phyloP scores from a whole-genome alignment of 2,888 invertebrate genomes.

The Lordiphosa andalusiaca region DNA sequence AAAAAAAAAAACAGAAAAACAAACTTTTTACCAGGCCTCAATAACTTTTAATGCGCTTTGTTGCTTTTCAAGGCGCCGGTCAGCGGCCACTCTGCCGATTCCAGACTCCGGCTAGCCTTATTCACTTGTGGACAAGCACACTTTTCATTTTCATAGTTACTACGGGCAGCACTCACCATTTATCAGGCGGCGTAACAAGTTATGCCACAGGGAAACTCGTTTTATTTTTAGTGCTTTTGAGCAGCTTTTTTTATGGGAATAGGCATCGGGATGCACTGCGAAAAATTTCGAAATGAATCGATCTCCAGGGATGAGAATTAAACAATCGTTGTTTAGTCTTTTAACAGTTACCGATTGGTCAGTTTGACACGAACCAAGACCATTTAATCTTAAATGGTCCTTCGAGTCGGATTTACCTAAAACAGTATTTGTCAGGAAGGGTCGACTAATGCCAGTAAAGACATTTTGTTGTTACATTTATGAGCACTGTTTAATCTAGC shows the following conservation, averaged over 20 bases:
- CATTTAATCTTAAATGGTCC: no score
- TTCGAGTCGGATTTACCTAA: no score
- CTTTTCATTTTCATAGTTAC: slow-evolving; percentile 23
- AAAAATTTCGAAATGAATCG: not conserved
- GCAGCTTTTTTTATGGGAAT: slow-evolving; percentile 43
- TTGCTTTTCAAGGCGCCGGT: slow-evolving; percentile 5
- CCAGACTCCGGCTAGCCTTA: not conserved
- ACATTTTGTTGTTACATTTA: no score
- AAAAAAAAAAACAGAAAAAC: slow-evolving; percentile 14
- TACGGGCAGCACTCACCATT: slow-evolving; percentile 38
- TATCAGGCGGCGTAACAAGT: slow-evolving; percentile 62
- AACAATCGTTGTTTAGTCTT: no score
- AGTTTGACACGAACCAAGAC: no score
- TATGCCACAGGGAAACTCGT: slow-evolving; percentile 50
- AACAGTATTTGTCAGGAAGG: no score
- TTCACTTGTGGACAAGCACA: slow-evolving; percentile 10
- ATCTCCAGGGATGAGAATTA: no score
- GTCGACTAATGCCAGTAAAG: no score
- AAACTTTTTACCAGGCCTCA: slow-evolving; percentile 34
- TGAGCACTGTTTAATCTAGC: no score
- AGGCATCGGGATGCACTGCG: slow-evolving; percentile 29
- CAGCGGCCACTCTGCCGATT: slow-evolving; percentile 11
- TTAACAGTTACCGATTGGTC: no score
- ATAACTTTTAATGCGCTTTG: slow-evolving; percentile 54
- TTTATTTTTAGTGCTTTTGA: slow-evolving; percentile 55